Percentiles rank a stretch among this genome's conserved stretches.
phyloP scores from a whole-genome alignment of 2,113 vertebrate genomes.

The Dascyllus trimaculatus region DNA sequence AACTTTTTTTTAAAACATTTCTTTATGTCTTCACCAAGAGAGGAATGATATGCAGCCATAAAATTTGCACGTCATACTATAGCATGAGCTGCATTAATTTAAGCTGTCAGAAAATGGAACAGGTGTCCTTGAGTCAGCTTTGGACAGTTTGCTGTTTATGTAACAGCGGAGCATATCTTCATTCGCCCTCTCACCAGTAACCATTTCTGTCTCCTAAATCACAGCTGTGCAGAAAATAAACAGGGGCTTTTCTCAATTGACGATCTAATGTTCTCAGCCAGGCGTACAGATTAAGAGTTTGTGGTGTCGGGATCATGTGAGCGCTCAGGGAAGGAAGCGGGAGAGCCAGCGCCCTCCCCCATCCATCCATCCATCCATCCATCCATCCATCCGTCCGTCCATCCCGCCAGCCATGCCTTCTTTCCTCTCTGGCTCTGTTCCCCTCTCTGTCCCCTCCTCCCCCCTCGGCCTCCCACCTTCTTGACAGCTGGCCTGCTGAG shows the following conservation, averaged over 20 bases:
- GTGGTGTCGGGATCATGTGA: slow-evolving; percentile 49
- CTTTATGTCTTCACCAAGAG: slow-evolving; percentile 11
- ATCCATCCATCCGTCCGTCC: slow-evolving; percentile 26
- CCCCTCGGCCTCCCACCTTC: slow-evolving; percentile 73
- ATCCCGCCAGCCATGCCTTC: slow-evolving; percentile 45
- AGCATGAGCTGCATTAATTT: background rate
- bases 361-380: slow-evolving; percentile 18
- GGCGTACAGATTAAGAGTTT: slow-evolving; percentile 40
- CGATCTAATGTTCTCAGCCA: slow-evolving; percentile 59
- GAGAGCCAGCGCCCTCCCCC: slow-evolving; percentile 49
- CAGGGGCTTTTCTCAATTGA: slow-evolving; percentile 35
- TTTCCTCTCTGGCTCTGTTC: slow-evolving; percentile 39
- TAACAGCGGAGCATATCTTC: slow-evolving; percentile 9
- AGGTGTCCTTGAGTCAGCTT: slow-evolving; percentile 15
- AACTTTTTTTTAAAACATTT: slow-evolving; percentile 7
- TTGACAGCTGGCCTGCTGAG: slow-evolving; percentile 85
- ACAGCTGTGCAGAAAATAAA: slow-evolving; percentile 34
- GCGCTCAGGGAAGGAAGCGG: slow-evolving; percentile 28
- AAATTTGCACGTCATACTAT: background rate
- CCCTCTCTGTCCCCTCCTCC: slow-evolving; percentile 39
- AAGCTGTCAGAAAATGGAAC: slow-evolving; percentile 7
- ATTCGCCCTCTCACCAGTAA: slow-evolving; percentile 9
- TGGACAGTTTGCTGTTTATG: slow-evolving; percentile 19
- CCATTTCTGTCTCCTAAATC: slow-evolving; percentile 30
- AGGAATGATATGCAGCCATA: slow-evolving; percentile 8